phyloP scores from a whole-genome alignment of 2,113 vertebrate genomes.

The Odontesthes bonariensis region DNA sequence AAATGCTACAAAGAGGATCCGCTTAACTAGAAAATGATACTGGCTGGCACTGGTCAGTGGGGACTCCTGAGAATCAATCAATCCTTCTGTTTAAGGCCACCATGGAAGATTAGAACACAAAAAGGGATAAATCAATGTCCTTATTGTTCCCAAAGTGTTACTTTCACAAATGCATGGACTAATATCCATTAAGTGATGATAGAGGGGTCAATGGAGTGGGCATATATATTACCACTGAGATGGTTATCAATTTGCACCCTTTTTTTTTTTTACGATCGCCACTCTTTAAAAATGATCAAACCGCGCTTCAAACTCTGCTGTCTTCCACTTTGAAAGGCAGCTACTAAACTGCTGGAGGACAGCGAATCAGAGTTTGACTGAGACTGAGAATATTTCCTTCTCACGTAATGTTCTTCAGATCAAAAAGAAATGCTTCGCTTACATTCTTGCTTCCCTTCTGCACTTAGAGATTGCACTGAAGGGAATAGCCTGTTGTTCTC shows the following conservation, averaged over 20 bases:
- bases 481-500: slow-evolving; percentile 61
- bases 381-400: slow-evolving; percentile 53
- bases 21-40: slow-evolving; percentile 82
- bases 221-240: slow-evolving; percentile 82
- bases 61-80: slow-evolving; percentile 84
- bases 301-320: background rate
- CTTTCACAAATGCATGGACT: slow-evolving; percentile 85
- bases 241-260: slow-evolving; percentile 50
- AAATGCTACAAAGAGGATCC: slow-evolving; percentile 88
- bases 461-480: slow-evolving; percentile 43
- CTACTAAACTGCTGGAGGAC: slow-evolving; percentile 26
- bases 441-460: slow-evolving; percentile 52
- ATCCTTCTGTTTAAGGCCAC: slow-evolving; percentile 80
- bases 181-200: slow-evolving; percentile 82
- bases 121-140: slow-evolving; percentile 90
- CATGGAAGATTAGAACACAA: slow-evolving; percentile 82
- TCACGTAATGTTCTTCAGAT: slow-evolving; percentile 64
- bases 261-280: slow-evolving; percentile 18
- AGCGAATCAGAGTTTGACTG: slow-evolving; percentile 11
- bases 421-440: slow-evolving; percentile 69
- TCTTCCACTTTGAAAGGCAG: slow-evolving; percentile 1
- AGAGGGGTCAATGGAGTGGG: slow-evolving; percentile 84
- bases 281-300: slow-evolving; percentile 6
- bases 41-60: slow-evolving; percentile 78
- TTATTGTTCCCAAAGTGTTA: slow-evolving; percentile 87